Conservation (phyloP, 2,113 vertebrate species). For the Paralichthys olivaceus region DNA sequence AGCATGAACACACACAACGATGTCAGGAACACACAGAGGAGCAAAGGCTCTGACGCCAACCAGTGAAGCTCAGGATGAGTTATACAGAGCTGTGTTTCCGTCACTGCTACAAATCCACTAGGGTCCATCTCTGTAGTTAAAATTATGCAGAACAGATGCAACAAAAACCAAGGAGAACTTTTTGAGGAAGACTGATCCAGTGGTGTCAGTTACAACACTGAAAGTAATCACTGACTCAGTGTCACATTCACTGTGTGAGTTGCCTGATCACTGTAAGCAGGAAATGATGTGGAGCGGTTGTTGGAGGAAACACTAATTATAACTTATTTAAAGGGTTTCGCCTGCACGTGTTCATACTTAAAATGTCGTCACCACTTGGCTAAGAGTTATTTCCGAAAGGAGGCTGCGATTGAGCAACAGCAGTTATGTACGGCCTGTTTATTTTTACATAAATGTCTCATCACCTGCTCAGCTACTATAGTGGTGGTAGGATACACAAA, state of each 20-base stretch:
- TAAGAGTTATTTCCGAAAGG: not conserved
- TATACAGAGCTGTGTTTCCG: too few species aligned
- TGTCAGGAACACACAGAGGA: conserved; percentile 27
- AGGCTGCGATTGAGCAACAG: conserved; percentile 44
- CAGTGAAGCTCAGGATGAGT: not conserved
- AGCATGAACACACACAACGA: conserved; percentile 25
- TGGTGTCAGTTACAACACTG: not conserved
- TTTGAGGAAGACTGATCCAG: not conserved
- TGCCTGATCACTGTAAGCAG: conserved; percentile 13
- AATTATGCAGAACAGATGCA: not conserved
- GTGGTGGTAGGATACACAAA: conserved; percentile 19
- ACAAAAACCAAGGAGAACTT: not conserved
- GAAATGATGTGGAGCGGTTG: conserved; percentile 4
- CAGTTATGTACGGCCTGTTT: conserved; percentile 42
- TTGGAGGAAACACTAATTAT: conserved; percentile 19
- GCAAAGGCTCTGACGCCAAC: conserved; percentile 10
- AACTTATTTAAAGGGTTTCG: conserved; percentile 22
- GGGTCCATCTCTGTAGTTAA: not conserved
- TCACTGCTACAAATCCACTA: not conserved
- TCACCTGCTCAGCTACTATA: conserved; percentile 9
- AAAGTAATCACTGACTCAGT: conserved; percentile 37
- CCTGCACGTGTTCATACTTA: conserved; percentile 54
- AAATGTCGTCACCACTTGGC: conserved; percentile 16
- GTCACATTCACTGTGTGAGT: conserved; percentile 12
- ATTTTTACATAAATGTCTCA: conserved; percentile 57